Conservation (phyloP, 2,113 vertebrate species). For the Bubalus kerabau region DNA sequence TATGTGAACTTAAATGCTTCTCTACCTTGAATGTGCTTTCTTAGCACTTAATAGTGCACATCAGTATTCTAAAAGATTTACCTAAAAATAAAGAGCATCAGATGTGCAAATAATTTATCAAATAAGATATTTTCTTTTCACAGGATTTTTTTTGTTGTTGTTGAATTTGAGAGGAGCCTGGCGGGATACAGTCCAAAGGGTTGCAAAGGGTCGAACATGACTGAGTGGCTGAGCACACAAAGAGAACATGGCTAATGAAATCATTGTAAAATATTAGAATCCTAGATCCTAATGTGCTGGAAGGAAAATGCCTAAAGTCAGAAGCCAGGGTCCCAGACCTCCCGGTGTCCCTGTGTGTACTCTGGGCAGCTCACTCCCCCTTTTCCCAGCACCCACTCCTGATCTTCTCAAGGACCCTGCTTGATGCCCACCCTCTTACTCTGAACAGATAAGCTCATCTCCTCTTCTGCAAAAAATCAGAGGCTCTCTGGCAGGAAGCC, state of each 20-base stretch:
- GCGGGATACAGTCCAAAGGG: neutral
- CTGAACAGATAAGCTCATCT: neutral
- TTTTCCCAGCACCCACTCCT: neutral
- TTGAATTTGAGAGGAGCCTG: neutral
- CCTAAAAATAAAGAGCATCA: neutral
- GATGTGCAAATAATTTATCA: neutral
- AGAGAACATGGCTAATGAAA: neutral
- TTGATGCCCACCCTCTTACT: neutral
- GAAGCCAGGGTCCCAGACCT: neutral
- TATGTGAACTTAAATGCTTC: neutral
- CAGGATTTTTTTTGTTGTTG: neutral
- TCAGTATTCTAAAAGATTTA: constrained; percentile 20
- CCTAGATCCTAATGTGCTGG: neutral
- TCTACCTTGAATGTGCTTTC: neutral
- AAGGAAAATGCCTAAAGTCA: neutral
- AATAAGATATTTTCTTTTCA: neutral
- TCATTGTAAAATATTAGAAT: neutral
- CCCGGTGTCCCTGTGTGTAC: neutral
- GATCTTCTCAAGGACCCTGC: neutral
- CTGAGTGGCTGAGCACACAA: neutral
- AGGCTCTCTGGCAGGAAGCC: neutral
- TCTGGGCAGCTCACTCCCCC: neutral
- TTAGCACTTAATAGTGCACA: neutral
- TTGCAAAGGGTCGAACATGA: neutral
- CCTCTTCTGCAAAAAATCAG: neutral